A percentile compares a stretch with the other conserved stretches of the same genome.
Conservation (phyloP, 2,888 invertebrate genomes). For the Drosophila tripunctata region DNA sequence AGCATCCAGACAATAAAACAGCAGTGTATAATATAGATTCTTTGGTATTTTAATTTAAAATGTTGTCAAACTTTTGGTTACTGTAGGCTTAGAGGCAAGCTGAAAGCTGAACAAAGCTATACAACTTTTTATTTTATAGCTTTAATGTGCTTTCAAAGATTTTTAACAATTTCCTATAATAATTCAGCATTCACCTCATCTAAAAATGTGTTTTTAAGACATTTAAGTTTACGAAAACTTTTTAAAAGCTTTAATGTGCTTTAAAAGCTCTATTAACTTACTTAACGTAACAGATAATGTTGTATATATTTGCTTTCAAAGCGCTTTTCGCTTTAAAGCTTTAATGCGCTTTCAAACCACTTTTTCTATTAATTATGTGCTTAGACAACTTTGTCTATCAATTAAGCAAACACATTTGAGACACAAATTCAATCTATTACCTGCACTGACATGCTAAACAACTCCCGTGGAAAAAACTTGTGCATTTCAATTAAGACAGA, state of each 20-base stretch:
- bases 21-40: not conserved
- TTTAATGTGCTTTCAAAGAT: not conserved
- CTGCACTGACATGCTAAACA: not conserved
- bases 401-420: not conserved
- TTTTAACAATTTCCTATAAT: no score
- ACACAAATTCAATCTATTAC: conserved; percentile 5
- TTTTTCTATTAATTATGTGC: not conserved
- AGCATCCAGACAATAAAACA: not conserved
- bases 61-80: not conserved
- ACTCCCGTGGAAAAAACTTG: conserved; percentile 20
- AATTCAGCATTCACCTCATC: no score
- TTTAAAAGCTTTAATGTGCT: not conserved
- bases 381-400: conserved; percentile 1
- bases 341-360: not conserved
- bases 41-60: not conserved
- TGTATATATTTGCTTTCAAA: no score
- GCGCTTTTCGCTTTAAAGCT: not conserved
- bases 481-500: conserved; percentile 56
- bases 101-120: not conserved
- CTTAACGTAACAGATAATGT: no score
- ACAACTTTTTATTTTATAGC: not conserved
- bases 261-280: no score
- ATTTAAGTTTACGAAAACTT: no score
- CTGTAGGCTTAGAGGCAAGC: not conserved
- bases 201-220: no score